Conservation (phyloP, 2,797 vertebrate species). For the Enteromius paludinosus region DNA sequence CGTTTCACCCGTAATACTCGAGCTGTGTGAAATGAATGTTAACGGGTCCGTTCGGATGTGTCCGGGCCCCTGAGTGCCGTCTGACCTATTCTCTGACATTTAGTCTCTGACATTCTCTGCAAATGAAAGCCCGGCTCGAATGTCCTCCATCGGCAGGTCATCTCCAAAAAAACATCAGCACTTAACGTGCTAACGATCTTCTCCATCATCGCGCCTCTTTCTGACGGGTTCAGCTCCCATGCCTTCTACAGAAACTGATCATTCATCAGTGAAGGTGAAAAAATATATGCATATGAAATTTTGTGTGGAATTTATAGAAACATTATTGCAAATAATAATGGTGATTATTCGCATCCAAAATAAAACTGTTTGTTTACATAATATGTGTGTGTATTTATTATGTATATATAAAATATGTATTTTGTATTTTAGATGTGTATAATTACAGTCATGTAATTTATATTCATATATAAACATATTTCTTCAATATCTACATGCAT, state of each 20-base stretch:
- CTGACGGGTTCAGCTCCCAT: background rate
- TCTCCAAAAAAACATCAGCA: slow-evolving; percentile 70
- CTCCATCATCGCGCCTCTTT: slow-evolving; percentile 20
- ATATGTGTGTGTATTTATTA: too few species aligned
- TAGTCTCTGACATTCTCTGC: slow-evolving; percentile 79
- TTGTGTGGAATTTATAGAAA: too few species aligned
- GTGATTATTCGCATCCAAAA: too few species aligned
- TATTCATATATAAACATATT: too few species aligned
- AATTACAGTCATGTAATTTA: too few species aligned
- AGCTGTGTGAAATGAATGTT: background rate
- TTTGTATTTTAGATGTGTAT: too few species aligned
- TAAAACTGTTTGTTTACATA: too few species aligned
- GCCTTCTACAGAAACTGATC: background rate
- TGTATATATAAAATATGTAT: too few species aligned
- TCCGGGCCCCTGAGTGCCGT: slow-evolving; percentile 61
- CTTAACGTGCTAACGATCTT: slow-evolving; percentile 82
- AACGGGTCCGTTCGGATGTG: background rate
- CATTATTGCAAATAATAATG: too few species aligned
- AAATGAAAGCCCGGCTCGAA: slow-evolving; percentile 76
- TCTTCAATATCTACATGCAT: too few species aligned
- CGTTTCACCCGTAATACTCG: background rate
- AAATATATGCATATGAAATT: too few species aligned
- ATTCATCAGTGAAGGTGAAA: background rate
- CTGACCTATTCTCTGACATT: slow-evolving; percentile 82
- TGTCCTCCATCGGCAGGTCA: slow-evolving; percentile 62